Conservation (phyloP, 1,140 invertebrate genomes). For the Chrysopa pallens region DNA sequence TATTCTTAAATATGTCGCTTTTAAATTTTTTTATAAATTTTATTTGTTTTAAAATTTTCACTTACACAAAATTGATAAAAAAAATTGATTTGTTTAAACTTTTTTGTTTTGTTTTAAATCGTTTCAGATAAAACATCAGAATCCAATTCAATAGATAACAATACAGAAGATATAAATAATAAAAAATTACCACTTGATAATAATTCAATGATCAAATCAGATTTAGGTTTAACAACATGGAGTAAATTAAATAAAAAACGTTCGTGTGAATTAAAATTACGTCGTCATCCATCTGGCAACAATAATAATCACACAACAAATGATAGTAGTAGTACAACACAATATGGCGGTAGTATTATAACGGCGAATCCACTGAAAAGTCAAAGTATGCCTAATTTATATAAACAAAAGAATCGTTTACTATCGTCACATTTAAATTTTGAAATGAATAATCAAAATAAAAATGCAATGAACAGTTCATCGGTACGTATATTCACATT, state of each 20-base stretch:
- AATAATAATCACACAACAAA: constrained; percentile 29
- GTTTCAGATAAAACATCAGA: too few species aligned
- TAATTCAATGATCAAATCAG: constrained; percentile 63
- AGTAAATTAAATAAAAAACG: constrained; percentile 52
- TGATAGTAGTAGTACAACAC: constrained; percentile 21
- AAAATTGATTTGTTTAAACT: not conserved
- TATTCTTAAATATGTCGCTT: too few species aligned
- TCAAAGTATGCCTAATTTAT: constrained; percentile 55
- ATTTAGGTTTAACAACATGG: constrained; percentile 62
- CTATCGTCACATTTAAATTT: constrained; percentile 2
- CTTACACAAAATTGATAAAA: constrained; percentile 5
- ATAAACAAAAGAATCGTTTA: constrained; percentile 17
- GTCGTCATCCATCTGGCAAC: constrained; percentile 57
- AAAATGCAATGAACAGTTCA: constrained; percentile 32
- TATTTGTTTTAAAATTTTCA: not conserved
- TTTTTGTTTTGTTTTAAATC: too few species aligned
- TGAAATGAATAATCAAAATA: constrained; percentile 15
- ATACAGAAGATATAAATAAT: too few species aligned
- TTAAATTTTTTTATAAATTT: too few species aligned
- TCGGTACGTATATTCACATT: constrained; percentile 28
- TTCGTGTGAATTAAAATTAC: constrained; percentile 22
- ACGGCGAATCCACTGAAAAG: constrained; percentile 34
- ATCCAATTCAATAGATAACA: too few species aligned
- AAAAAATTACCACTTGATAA: constrained; percentile 24
- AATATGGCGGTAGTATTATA: constrained; percentile 21